These are phyloP conservation scores for Hoplostethus atlanticus DNA, from an alignment of 2,797 vertebrate species.

Conservation along the genomic window DNA sequence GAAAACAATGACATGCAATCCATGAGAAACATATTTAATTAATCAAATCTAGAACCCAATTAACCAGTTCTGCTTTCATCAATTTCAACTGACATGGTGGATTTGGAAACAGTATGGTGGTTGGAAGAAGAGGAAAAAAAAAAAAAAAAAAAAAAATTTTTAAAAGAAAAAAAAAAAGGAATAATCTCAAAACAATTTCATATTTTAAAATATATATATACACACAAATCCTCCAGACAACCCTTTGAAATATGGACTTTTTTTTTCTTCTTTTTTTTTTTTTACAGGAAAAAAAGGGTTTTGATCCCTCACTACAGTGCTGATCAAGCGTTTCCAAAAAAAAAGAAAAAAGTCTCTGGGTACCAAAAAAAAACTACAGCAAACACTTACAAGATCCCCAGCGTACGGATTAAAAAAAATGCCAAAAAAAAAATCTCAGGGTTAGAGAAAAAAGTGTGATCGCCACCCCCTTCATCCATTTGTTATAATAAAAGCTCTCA, in stretches of 20 bases:
- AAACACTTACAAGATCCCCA: constrained; percentile 51
- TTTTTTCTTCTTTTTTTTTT: constrained; percentile 41
- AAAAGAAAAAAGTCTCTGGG: constrained; percentile 30
- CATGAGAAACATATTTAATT: constrained; percentile 81
- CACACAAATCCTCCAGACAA: constrained; percentile 77
- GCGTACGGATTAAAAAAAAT: constrained; percentile 66
- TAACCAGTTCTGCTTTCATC: constrained; percentile 70
- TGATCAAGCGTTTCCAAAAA: constrained; percentile 69
- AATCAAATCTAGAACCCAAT: constrained; percentile 75
- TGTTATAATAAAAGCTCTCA: constrained; percentile 84
- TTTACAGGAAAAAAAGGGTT: constrained; percentile 76
- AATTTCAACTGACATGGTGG: constrained; percentile 65
- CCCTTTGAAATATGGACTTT: constrained; percentile 76
- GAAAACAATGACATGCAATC: constrained; percentile 87
- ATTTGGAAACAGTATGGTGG: constrained; percentile 77
- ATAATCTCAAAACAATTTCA: constrained; percentile 69
- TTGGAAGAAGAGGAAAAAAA: constrained; percentile 63
- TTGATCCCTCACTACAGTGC: constrained; percentile 83
- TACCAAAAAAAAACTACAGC: constrained; percentile 46
- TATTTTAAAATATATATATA: constrained; percentile 85
- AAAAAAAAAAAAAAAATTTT: constrained; percentile 53
- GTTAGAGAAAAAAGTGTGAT: constrained; percentile 71
- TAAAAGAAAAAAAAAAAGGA: constrained; percentile 50
- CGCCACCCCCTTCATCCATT: constrained; percentile 84
- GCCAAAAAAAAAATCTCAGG: constrained; percentile 44